Evolutionary conservation across 2,113 vertebrate genomes (phyloP).

Genomic region (Empidonax traillii): DNA sequence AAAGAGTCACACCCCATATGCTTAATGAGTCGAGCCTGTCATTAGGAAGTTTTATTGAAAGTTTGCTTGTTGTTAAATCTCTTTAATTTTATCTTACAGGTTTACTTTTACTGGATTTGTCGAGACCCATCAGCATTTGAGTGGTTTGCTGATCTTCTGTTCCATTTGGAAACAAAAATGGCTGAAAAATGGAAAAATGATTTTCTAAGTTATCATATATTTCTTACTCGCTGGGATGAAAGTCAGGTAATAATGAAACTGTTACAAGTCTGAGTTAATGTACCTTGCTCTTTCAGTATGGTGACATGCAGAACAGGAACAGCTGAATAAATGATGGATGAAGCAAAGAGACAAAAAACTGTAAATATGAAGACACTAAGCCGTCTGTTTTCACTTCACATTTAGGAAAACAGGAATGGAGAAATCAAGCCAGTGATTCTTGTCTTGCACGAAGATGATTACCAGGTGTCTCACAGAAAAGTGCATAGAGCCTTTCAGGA

Average conservation of each 20-base stretch:
- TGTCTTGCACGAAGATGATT: not conserved
- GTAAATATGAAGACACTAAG: slow-evolving; percentile 16
- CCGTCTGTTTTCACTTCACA: not conserved
- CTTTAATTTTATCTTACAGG: slow-evolving; percentile 69
- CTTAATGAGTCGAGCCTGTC: slow-evolving; percentile 6
- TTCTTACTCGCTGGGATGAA: slow-evolving; percentile 82
- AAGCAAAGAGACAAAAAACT: slow-evolving; percentile 5
- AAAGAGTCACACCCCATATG: not conserved
- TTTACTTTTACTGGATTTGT: slow-evolving; percentile 87
- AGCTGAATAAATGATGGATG: slow-evolving; percentile 42
- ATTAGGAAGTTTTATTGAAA: slow-evolving; percentile 7
- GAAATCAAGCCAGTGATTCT: not conserved
- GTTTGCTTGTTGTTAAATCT: slow-evolving; percentile 11
- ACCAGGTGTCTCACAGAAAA: not conserved
- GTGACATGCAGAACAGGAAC: slow-evolving; percentile 20
- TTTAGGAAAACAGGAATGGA: slow-evolving; percentile 6
- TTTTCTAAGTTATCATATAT: slow-evolving; percentile 81
- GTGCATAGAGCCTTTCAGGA: not conserved
- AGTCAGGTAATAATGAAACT: slow-evolving; percentile 76
- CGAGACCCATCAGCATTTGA: slow-evolving; percentile 79
- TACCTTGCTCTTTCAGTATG: slow-evolving; percentile 59
- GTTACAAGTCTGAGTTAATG: slow-evolving; percentile 26
- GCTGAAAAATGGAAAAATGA: slow-evolving; percentile 69
- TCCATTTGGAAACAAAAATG: slow-evolving; percentile 78
- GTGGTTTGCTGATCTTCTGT: slow-evolving; percentile 83